These are phyloP conservation scores for Tetragonula carbonaria DNA, from an alignment of 2,888 invertebrate genomes.

Conservation along the genomic window DNA sequence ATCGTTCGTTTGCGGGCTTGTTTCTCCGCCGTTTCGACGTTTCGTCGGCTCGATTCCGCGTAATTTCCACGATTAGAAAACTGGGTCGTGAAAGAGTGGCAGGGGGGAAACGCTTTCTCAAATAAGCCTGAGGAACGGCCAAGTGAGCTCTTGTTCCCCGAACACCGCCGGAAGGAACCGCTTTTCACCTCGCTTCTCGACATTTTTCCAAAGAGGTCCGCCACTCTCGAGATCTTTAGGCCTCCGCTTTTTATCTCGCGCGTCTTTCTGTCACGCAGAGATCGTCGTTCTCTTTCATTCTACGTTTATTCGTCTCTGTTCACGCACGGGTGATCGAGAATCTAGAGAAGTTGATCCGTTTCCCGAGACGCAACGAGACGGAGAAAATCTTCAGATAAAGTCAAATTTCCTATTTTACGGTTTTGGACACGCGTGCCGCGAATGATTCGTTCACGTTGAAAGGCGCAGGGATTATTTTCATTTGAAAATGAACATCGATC, in stretches of 20 bases:
- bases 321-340: constrained; percentile 34
- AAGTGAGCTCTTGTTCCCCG: background rate
- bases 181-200: constrained; percentile 20
- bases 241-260: background rate
- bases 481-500: too few species aligned
- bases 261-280: background rate
- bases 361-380: constrained; percentile 7
- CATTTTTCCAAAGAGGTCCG: background rate
- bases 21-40: background rate
- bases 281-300: background rate
- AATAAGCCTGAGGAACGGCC: constrained; percentile 47
- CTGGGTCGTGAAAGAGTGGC: constrained; percentile 37
- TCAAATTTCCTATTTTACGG: background rate
- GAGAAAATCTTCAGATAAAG: constrained; percentile 76
- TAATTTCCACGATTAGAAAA: constrained; percentile 61
- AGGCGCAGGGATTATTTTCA: too few species aligned
- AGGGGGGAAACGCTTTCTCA: constrained; percentile 13
- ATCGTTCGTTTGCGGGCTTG: background rate
- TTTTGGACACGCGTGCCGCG: background rate
- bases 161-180: constrained; percentile 38
- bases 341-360: constrained; percentile 12
- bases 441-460: background rate
- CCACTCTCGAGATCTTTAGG: background rate
- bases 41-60: constrained; percentile 35
- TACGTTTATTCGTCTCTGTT: background rate